Evolutionary conservation across 2,797 vertebrate genomes (phyloP).

Genomic region (Holocentrus rufus): DNA sequence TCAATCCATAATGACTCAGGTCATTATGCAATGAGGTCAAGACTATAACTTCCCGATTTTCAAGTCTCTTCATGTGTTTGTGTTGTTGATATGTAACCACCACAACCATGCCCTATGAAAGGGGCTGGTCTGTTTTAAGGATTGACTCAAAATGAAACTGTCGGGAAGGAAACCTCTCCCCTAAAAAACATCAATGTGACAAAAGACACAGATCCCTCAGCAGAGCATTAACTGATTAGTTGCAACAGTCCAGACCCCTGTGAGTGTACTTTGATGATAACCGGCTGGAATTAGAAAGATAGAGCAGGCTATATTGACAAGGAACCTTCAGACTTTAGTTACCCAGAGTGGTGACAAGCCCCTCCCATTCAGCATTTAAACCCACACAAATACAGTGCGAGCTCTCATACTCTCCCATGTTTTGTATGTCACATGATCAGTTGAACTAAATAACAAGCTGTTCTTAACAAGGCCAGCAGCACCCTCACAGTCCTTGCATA

Average conservation of each 20-base stretch:
- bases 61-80: no score
- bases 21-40: no score
- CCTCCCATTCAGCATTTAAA: background rate
- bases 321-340: slow-evolving; percentile 16
- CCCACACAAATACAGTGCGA: slow-evolving; percentile 19
- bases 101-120: no score
- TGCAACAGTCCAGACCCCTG: background rate
- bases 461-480: slow-evolving; percentile 13
- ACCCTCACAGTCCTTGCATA: background rate
- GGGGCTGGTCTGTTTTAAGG: no score
- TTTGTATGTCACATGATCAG: slow-evolving; percentile 60
- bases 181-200: background rate
- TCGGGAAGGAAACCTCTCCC: background rate
- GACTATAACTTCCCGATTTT: no score
- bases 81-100: no score
- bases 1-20: no score
- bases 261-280: slow-evolving; percentile 3
- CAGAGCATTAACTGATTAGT: background rate
- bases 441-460: slow-evolving; percentile 52
- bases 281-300: background rate
- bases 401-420: background rate
- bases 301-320: background rate
- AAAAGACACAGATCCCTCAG: background rate
- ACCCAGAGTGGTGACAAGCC: background rate
- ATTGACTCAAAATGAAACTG: no score